Evolutionary conservation across 2,113 vertebrate genomes (phyloP), one percentile per base, ranked within the genome.

Genomic region (Steatornis caripensis): DNA sequence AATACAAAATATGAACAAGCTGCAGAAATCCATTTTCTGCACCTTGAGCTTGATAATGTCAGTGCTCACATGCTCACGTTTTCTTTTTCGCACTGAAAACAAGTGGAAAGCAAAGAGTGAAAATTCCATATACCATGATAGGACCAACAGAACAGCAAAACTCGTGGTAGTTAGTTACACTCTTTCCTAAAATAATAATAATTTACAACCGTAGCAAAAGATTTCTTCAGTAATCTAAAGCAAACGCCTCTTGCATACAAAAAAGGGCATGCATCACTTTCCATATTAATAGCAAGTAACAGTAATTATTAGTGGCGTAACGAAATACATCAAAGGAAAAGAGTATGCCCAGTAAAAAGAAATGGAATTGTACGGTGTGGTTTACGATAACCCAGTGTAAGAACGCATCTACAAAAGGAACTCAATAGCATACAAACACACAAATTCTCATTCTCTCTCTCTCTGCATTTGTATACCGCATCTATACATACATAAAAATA

Each of bases 1-100:
- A 83, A 81, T 75, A 60, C 41, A 87, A 89, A 66, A 68, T 62
- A 74, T 61, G 80, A 94, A 65, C 81, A 79, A 74, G 77, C 20
- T 93, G 62, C 62, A 91, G 68, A 95, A 79, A 92, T 79, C 36
- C 72, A 88, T 93, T 46, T 87, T 84, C 41, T 81, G 82, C 83
- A 93, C 90, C 92, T 54, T 54, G 65, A 21, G 13, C 82, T 58
- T 74, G 72, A 36, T 75, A 90, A 41, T 11, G 15, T 41, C 60
- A 85, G 77, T 62, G 43, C 71, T 87, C 51, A 49, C 23, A 20
- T 9, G 16, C 26, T 34, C 46, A 8, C 21, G 30, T 55, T 37
- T 77, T 48, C 32, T 61, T 77, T 41, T 14, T 27, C 48, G 74
- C 75, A 64, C 32, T 41, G 85, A 27, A 80, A 78, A 57, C 57